Conservation (phyloP, 2,888 invertebrate species). For the Acrobasis suavella region DNA sequence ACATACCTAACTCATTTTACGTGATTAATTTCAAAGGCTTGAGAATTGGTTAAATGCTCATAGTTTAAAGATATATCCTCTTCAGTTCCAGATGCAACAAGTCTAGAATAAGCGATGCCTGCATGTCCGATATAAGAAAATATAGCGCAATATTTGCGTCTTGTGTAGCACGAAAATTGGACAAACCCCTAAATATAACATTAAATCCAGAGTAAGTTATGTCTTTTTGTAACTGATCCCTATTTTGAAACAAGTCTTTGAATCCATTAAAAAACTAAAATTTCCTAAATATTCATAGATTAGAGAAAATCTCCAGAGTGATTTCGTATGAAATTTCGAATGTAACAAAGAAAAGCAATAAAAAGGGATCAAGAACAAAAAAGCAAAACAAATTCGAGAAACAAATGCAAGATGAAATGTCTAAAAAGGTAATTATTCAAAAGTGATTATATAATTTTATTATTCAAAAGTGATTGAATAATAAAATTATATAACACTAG, state of each 20-base stretch:
- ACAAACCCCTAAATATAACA: conserved; percentile 43
- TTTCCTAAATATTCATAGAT: conserved; percentile 41
- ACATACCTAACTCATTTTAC: too few species aligned
- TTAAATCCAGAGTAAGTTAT: conserved; percentile 53
- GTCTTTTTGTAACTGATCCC: background rate
- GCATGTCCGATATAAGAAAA: conserved; percentile 35
- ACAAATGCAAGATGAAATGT: conserved; percentile 49
- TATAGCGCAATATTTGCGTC: conserved; percentile 54
- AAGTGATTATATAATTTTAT: too few species aligned
- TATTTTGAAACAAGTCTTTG: too few species aligned
- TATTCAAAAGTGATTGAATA: too few species aligned
- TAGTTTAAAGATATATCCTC: background rate
- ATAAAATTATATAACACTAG: too few species aligned
- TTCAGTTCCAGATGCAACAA: conserved; percentile 24
- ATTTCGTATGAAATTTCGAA: conserved; percentile 52
- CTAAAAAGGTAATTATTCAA: conserved; percentile 48
- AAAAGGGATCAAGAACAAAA: background rate
- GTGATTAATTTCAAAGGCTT: too few species aligned
- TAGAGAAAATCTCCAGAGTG: conserved; percentile 47
- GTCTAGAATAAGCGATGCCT: conserved; percentile 28
- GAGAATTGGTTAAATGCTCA: too few species aligned
- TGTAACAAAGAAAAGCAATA: conserved; percentile 34
- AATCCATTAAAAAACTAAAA: background rate
- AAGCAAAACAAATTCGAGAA: conserved; percentile 31
- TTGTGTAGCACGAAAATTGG: conserved; percentile 49